Percentiles rank a stretch among this genome's conserved stretches.
These are phyloP conservation scores for Ancistrus triradiatus DNA, from an alignment of 2,113 vertebrate genomes.

Conservation along the genomic window DNA sequence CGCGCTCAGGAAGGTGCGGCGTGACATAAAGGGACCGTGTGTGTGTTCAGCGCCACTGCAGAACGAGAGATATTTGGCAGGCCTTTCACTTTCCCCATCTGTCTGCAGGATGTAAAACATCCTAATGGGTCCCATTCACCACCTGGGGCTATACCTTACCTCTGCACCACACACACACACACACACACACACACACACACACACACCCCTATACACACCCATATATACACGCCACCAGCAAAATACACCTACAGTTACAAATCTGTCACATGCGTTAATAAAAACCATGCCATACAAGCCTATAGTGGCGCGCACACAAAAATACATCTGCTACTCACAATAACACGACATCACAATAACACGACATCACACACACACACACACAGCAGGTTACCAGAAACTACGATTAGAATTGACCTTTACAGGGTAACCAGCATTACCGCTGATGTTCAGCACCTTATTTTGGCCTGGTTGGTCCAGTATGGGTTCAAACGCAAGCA, in stretches of 20 bases:
- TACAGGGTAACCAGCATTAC: too few species aligned
- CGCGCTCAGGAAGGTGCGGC: background rate
- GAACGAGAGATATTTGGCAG: conserved; percentile 35
- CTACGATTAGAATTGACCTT: too few species aligned
- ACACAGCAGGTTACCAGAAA: too few species aligned
- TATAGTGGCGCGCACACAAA: too few species aligned
- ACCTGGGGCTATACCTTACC: conserved; percentile 42
- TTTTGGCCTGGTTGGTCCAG: too few species aligned
- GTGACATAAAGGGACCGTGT: conserved; percentile 15
- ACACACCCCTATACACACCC: too few species aligned
- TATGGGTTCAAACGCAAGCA: too few species aligned
- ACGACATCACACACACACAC: too few species aligned
- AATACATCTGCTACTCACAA: too few species aligned
- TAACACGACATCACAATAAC: too few species aligned
- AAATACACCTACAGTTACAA: background rate
- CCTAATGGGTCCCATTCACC: conserved; percentile 41
- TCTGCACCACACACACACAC: conserved; percentile 17
- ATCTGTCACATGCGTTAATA: background rate
- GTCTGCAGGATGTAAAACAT: conserved; percentile 50
- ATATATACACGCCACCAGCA: background rate
- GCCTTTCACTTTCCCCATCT: conserved; percentile 38
- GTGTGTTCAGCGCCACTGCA: conserved; percentile 16
- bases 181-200: background rate
- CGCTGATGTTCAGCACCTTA: too few species aligned
- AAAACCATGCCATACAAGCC: too few species aligned